phyloP scores from a whole-genome alignment of 2,113 vertebrate species.

The Leptobrachium ailaonicum region DNA sequence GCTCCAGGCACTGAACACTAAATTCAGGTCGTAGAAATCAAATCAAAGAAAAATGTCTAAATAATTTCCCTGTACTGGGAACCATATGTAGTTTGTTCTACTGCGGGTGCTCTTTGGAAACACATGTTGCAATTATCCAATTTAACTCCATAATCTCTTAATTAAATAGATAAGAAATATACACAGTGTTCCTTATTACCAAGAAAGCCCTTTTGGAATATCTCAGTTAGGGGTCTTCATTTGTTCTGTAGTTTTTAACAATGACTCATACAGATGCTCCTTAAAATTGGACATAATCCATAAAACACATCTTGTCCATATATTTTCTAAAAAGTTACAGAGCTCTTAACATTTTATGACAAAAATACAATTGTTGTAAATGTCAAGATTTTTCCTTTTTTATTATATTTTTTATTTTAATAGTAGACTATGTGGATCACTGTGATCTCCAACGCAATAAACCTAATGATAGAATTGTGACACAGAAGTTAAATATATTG shows the following conservation, averaged over 20 bases:
- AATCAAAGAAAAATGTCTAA: slow-evolving; percentile 28
- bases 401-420: slow-evolving; percentile 16
- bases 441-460: not conserved
- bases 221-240: slow-evolving; percentile 15
- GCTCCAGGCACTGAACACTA: too few relatives aligned
- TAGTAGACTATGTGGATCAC: not conserved
- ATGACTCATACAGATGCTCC: slow-evolving; percentile 28
- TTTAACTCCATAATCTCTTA: slow-evolving; percentile 29
- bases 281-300: slow-evolving; percentile 23
- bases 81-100: slow-evolving; percentile 21
- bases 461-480: not conserved
- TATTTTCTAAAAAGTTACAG: slow-evolving; percentile 13
- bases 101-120: not conserved
- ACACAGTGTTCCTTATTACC: slow-evolving; percentile 11
- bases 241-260: slow-evolving; percentile 18
- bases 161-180: slow-evolving; percentile 35
- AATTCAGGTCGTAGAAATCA: slow-evolving; percentile 14
- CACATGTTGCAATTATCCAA: slow-evolving; percentile 18
- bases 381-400: slow-evolving; percentile 29
- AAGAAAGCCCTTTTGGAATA: slow-evolving; percentile 10
- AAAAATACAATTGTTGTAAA: slow-evolving; percentile 28
- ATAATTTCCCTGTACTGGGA: slow-evolving; percentile 2
- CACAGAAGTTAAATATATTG: too few relatives aligned
- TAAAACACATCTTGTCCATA: slow-evolving; percentile 36
- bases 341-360: slow-evolving; percentile 16